phyloP scores from a whole-genome alignment of 1,140 invertebrate genomes.

The Bombus polaris region DNA sequence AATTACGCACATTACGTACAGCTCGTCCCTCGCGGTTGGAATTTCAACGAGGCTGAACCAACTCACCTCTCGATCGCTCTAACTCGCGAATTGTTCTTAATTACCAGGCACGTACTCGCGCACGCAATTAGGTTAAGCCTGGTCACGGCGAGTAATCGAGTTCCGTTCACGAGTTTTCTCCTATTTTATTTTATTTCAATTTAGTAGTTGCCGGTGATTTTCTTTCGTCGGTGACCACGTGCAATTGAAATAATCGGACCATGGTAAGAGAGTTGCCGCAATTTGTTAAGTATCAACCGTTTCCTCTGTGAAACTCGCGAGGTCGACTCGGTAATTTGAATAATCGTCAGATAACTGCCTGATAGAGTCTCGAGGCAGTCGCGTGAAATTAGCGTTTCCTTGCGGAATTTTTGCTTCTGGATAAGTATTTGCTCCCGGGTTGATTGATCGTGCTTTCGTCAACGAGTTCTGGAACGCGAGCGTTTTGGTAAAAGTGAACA shows the following conservation, averaged over 20 bases:
- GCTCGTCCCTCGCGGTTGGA: slow-evolving; percentile 17
- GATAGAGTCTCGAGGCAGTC: not conserved
- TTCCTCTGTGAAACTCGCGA: slow-evolving; percentile 11
- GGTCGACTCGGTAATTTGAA: slow-evolving; percentile 11
- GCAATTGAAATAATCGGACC: not conserved
- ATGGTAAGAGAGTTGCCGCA: not conserved
- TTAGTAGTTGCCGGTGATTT: not conserved
- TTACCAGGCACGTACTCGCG: not conserved
- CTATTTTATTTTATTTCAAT: not conserved
- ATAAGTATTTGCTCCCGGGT: not conserved
- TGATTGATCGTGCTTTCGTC: not conserved
- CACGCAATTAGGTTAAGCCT: not conserved
- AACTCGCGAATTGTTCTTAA: slow-evolving; percentile 40
- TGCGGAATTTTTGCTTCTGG: not conserved
- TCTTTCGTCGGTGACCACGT: not conserved
- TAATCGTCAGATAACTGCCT: slow-evolving; percentile 21
- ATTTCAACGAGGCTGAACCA: slow-evolving; percentile 22
- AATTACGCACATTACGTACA: slow-evolving; percentile 26
- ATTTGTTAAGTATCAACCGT: slow-evolving; percentile 11
- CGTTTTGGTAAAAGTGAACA: not conserved
- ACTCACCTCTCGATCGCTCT: not conserved
- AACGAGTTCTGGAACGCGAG: not conserved
- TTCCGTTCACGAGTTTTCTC: not conserved
- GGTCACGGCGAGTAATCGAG: not conserved
- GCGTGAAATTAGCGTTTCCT: not conserved